These are phyloP conservation scores for Gobius niger DNA, from an alignment of 2,113 vertebrate species.

Conservation along the genomic window DNA sequence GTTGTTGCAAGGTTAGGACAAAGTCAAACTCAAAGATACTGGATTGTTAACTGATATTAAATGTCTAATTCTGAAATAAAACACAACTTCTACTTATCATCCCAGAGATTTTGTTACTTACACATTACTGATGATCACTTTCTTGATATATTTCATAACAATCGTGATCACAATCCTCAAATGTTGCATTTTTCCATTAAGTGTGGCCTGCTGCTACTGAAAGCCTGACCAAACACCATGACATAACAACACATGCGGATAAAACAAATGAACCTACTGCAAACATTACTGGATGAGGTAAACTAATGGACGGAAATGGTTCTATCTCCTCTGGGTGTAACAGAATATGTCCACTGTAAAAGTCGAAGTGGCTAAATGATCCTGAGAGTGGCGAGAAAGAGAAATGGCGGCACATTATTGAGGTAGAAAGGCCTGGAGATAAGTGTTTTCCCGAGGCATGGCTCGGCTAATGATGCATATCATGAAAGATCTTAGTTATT, in stretches of 20 bases:
- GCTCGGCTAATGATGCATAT: slow-evolving; percentile 64
- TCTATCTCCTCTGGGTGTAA: slow-evolving; percentile 58
- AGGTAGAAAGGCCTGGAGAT: slow-evolving; percentile 48
- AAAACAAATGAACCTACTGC: slow-evolving; percentile 48
- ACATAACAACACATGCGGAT: slow-evolving; percentile 45
- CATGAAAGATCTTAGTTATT: slow-evolving; percentile 58
- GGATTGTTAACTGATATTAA: too few species aligned
- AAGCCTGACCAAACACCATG: slow-evolving; percentile 12
- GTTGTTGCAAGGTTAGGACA: too few species aligned
- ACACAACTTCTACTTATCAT: too few species aligned
- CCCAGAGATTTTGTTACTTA: too few species aligned
- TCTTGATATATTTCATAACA: too few species aligned
- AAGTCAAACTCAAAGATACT: too few species aligned
- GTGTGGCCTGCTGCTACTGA: slow-evolving; percentile 31
- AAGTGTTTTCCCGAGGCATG: slow-evolving; percentile 51
- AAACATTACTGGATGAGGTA: slow-evolving; percentile 52
- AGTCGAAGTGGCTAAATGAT: slow-evolving; percentile 56
- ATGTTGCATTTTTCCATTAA: slow-evolving; percentile 21
- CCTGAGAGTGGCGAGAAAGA: slow-evolving; percentile 58
- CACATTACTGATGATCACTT: too few species aligned
- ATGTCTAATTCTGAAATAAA: too few species aligned
- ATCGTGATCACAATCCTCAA: too few species aligned
- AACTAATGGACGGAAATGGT: slow-evolving; percentile 67
- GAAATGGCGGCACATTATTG: slow-evolving; percentile 67
- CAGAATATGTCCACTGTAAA: slow-evolving; percentile 55